A percentile compares a stretch with the other conserved stretches of the same genome.
These are phyloP conservation scores for Parazoanthus atlanticus DNA, from an alignment of 92 coral and sea anemone genomes.

Conservation along the genomic window DNA sequence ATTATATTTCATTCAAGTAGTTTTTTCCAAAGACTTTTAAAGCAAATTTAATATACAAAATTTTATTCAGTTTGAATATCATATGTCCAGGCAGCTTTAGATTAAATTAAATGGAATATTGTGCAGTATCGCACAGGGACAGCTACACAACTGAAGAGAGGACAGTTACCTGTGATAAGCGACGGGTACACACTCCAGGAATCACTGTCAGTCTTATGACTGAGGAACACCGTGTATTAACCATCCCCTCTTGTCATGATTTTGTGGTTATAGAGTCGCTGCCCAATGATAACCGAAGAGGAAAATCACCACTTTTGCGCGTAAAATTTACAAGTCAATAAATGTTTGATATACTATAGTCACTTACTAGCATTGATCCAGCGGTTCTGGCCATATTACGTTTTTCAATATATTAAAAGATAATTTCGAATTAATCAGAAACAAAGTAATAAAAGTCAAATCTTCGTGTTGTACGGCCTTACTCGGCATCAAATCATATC, in stretches of 20 bases:
- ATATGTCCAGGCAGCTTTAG: background rate
- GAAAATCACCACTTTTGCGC: background rate
- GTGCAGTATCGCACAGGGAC: background rate
- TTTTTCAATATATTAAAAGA: constrained; percentile 6
- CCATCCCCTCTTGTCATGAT: background rate
- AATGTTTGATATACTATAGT: constrained; percentile 14
- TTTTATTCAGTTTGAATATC: too few relatives aligned
- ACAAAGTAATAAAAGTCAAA: background rate
- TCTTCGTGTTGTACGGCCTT: background rate
- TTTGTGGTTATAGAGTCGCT: too few relatives aligned
- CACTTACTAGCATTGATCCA: background rate
- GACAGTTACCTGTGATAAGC: background rate
- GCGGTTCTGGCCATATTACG: background rate
- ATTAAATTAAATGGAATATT: background rate
- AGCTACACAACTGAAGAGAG: background rate
- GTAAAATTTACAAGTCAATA: background rate
- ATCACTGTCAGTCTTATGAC: background rate
- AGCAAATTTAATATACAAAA: background rate
- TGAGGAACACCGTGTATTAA: background rate
- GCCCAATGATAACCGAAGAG: background rate
- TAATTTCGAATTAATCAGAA: constrained; percentile 1
- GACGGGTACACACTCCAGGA: background rate
- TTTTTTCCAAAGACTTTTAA: too few relatives aligned
- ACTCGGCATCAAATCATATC: constrained; percentile 6
- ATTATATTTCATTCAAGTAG: background rate